Base-by-base conservation (phyloP, 2,888 invertebrate genomes). In the Mythimna lalbum region DNA sequence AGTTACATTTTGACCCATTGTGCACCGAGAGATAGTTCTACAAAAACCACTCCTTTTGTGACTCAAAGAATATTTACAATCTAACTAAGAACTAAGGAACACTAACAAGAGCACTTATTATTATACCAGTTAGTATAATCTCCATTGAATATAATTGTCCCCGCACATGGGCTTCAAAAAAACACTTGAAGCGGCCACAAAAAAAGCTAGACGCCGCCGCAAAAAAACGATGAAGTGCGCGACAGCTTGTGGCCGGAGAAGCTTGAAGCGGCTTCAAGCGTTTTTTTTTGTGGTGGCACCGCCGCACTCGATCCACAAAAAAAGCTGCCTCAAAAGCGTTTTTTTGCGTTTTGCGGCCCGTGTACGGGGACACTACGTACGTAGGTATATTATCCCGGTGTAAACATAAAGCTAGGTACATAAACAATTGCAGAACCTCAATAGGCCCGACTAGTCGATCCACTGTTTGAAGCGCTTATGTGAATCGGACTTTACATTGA, bases 311-410 rank as follows among this genome's bases (percentile, higher is more conserved):
- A n/a, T n/a, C n/a, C n/a, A n/a, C n/a, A n/a, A n/a, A n/a, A n/a
- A n/a, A n/a, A n/a, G n/a, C n/a, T n/a, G n/a, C n/a, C n/a, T n/a
- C n/a, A n/a, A n/a, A n/a, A n/a, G n/a, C n/a, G n/a, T n/a, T n/a
- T n/a, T n/a, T n/a, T n/a, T n/a, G n/a, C n/a, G n/a, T n/a, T n/a
- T n/a, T n/a, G n/a, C n/a, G n/a, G n/a, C n/a, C n/a, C n/a, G n/a
- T n/a, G n/a, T n/a, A n/a, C n/a, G n/a, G n/a, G n/a, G n/a, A n/a
- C n/a, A n/a, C n/a, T n/a, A n/a, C n/a, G n/a, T n/a, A n/a, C n/a
- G n/a, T n/a, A n/a, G n/a, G n/a, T 27, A 84, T 84, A 86, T 86
- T 84, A 87, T 85, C 79, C 55, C 67, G 79, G 63, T 85, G 84
- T 84, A 86, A 87, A 80, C 77, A 86, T 81, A 81, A 76, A 71